phyloP scores from a whole-genome alignment of 2,797 vertebrate genomes.

The Eospalax fontanierii region DNA sequence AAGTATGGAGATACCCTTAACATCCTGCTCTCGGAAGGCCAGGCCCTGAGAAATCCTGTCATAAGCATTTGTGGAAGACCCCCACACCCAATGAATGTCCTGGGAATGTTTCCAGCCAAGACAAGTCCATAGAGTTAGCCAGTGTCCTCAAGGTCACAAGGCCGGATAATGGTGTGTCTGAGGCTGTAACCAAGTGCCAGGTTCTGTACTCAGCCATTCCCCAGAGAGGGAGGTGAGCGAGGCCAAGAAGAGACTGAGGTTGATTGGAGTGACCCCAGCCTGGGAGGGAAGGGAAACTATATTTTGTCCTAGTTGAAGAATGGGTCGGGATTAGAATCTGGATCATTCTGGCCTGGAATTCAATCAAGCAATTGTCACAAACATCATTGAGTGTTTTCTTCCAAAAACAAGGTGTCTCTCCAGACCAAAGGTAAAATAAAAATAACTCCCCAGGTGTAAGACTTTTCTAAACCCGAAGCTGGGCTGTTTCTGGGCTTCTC shows the following conservation, averaged over 20 bases:
- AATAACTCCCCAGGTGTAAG: background rate
- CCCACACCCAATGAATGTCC: background rate
- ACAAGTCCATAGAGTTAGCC: background rate
- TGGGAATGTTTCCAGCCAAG: background rate
- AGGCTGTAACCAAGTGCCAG: background rate
- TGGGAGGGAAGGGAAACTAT: background rate
- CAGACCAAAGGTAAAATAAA: background rate
- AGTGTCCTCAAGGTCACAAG: slow-evolving; percentile 1
- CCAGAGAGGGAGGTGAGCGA: background rate
- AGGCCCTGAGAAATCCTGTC: background rate
- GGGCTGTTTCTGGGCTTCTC: rapidly evolving
- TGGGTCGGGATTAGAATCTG: background rate
- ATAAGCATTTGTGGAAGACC: background rate
- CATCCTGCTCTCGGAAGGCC: background rate
- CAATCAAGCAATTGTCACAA: background rate
- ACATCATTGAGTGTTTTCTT: background rate
- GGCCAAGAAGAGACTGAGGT: background rate
- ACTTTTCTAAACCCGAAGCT: background rate
- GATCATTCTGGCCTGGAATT: slow-evolving; percentile 38
- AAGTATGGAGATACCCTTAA: background rate
- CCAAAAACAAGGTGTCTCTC: background rate
- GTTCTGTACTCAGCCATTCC: background rate
- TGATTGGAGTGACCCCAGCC: background rate
- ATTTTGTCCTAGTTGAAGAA: slow-evolving; percentile 6
- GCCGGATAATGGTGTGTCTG: background rate